These are phyloP conservation scores for Campodea augens DNA, from an alignment of 1,140 invertebrate genomes.

Conservation along the genomic window DNA sequence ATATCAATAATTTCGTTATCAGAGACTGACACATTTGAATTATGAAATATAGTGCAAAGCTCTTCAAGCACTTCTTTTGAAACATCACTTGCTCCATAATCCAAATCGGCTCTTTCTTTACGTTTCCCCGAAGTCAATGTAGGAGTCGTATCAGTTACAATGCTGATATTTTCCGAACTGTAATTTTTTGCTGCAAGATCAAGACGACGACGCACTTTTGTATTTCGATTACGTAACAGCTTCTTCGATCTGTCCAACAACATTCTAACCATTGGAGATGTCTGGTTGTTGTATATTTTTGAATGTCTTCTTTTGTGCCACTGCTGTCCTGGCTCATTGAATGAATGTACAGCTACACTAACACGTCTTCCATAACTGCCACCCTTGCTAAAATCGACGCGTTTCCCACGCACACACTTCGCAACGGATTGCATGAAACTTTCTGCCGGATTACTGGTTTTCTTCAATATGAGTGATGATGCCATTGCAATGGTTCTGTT, in stretches of 20 bases:
- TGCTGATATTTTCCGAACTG: neutral
- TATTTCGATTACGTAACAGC: neutral
- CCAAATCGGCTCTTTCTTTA: neutral
- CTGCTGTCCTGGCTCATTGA: neutral
- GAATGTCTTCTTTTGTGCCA: neutral
- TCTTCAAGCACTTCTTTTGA: neutral
- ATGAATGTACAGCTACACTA: conserved; percentile 4
- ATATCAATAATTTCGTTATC: neutral
- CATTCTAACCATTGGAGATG: neutral
- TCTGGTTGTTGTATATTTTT: neutral
- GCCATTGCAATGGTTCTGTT: neutral
- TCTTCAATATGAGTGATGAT: neutral
- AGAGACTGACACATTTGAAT: neutral
- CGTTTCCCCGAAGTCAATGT: neutral
- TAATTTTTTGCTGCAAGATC: too few relatives aligned
- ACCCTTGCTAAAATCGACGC: conserved; percentile 3
- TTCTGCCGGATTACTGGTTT: conserved; percentile 7
- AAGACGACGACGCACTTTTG: neutral
- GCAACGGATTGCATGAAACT: conserved; percentile 3
- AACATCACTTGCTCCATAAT: neutral
- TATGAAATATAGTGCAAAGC: neutral
- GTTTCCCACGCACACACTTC: conserved; percentile 6
- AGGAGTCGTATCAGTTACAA: neutral
- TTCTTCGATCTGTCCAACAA: neutral
- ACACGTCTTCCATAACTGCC: neutral